Conservation (phyloP, 2,797 vertebrate species). For the Alectoris magna region DNA sequence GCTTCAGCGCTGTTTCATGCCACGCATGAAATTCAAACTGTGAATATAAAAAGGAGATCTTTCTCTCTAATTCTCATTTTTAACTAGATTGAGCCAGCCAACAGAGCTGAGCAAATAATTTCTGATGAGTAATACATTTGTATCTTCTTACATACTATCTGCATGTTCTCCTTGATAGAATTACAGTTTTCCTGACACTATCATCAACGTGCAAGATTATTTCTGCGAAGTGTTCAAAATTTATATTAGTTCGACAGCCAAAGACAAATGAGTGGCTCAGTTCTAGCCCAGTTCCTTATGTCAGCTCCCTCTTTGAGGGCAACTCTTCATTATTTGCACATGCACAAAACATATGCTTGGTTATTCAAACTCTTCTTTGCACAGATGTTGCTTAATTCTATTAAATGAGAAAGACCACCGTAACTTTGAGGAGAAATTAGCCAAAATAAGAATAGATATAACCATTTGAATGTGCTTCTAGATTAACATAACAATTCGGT, state of each 20-base stretch:
- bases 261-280: not conserved
- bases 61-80: not conserved
- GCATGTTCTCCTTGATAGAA: not conserved
- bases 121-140: not conserved
- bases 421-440: constrained; percentile 23
- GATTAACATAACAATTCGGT: not conserved
- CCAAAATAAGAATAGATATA: constrained; percentile 29
- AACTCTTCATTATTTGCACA: constrained; percentile 42
- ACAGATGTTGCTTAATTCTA: constrained; percentile 47
- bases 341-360: constrained; percentile 45
- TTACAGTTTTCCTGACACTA: not conserved
- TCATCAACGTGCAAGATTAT: not conserved
- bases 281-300: not conserved
- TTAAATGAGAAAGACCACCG: constrained; percentile 14
- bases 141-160: not conserved
- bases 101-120: constrained; percentile 10
- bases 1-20: constrained; percentile 18
- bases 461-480: constrained; percentile 26
- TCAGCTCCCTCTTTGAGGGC: not conserved
- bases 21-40: not conserved
- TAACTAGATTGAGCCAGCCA: not conserved
- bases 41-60: not conserved
- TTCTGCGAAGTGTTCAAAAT: constrained; percentile 11
- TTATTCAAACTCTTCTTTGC: constrained; percentile 21
- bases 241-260: not conserved